A percentile compares a stretch with the other conserved stretches of the same genome.
These are phyloP conservation scores for Mesochorus sp. DNA, from an alignment of 2,888 invertebrate genomes.

Conservation along the genomic window DNA sequence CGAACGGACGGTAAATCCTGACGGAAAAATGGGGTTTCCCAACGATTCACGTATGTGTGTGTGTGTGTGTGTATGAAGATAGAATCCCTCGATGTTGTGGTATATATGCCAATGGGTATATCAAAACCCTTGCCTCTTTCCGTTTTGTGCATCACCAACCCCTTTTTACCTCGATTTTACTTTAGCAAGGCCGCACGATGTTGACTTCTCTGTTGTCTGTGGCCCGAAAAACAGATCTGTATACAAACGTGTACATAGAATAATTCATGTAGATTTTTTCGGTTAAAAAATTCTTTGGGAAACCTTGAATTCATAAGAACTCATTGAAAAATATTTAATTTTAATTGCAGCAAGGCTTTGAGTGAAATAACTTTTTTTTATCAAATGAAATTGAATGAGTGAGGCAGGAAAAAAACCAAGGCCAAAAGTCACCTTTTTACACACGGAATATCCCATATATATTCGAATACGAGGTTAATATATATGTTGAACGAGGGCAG, in stretches of 20 bases:
- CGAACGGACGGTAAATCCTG: constrained; percentile 71
- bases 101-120: constrained; percentile 7
- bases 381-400: too few relatives aligned
- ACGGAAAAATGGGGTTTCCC: constrained; percentile 69
- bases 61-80: not conserved
- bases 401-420: too few relatives aligned
- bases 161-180: constrained; percentile 50
- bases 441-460: not conserved
- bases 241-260: not conserved
- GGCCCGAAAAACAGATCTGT: constrained; percentile 3
- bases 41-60: not conserved
- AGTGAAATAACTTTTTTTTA: too few relatives aligned
- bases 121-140: constrained; percentile 36
- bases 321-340: too few relatives aligned
- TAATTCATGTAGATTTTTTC: not conserved
- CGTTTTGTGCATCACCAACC: constrained; percentile 42
- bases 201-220: constrained; percentile 12
- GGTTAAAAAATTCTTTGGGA: too few relatives aligned
- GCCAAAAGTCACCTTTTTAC: too few relatives aligned
- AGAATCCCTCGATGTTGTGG: not conserved
- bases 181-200: constrained; percentile 13
- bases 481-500: not conserved
- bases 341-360: too few relatives aligned
- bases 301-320: too few relatives aligned
- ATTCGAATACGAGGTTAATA: not conserved